Conservation (phyloP, 2,113 vertebrate genomes). For the Xiphophorus couchianus region DNA sequence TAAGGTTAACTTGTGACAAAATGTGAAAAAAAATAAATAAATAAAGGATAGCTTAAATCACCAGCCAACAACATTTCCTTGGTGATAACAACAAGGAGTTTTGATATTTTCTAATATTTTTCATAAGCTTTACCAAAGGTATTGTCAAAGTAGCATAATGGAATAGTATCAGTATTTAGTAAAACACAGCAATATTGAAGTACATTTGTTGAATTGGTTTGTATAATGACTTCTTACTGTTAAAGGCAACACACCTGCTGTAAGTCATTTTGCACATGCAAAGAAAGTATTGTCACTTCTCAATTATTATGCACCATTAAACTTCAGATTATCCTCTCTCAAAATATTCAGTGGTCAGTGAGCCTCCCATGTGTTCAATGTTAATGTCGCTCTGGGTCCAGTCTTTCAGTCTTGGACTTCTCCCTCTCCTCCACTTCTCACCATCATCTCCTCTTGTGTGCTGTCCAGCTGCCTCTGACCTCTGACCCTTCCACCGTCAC, state of each 20-base stretch:
- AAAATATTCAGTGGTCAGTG: constrained; percentile 61
- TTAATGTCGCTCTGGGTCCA: constrained; percentile 78
- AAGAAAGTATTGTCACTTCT: constrained; percentile 71
- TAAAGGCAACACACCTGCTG: constrained; percentile 42
- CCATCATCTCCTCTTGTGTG: constrained; percentile 80
- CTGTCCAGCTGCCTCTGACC: constrained; percentile 84
- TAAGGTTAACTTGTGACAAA: background rate
- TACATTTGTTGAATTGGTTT: background rate
- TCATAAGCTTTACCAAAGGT: background rate
- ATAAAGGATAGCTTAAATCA: background rate
- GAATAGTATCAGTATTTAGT: background rate
- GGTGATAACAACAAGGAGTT: background rate
- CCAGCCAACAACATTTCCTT: background rate
- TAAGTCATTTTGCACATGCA: constrained; percentile 50
- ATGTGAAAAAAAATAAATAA: background rate
- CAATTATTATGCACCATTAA: constrained; percentile 77
- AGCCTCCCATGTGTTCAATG: constrained; percentile 79
- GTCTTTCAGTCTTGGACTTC: constrained; percentile 58
- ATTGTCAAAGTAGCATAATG: background rate
- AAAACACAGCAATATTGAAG: background rate
- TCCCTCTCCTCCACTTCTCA: constrained; percentile 74
- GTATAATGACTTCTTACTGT: constrained; percentile 11
- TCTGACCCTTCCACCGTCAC: constrained; percentile 77
- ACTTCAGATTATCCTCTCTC: constrained; percentile 54
- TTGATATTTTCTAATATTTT: background rate